phyloP scores from a whole-genome alignment of 2,113 vertebrate genomes.

The Bolborhynchus lineola region DNA sequence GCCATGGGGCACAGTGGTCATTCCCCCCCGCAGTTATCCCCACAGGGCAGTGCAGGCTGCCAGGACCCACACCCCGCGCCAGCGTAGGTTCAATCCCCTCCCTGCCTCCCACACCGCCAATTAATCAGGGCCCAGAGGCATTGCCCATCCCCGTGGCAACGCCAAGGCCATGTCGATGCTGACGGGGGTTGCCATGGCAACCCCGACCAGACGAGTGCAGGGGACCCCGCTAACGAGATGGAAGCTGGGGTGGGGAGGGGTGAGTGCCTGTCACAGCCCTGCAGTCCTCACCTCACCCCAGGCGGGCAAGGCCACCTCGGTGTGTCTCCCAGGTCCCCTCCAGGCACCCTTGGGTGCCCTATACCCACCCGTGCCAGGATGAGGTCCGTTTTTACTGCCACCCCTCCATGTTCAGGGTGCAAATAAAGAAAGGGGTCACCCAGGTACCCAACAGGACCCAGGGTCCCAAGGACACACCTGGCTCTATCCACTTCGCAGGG shows the following conservation, averaged over 20 bases:
- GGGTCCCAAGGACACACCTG: not conserved
- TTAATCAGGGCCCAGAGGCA: conserved; percentile 42
- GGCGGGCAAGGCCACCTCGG: not conserved
- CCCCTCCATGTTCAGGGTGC: not conserved
- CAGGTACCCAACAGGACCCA: not conserved
- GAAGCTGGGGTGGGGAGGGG: not conserved
- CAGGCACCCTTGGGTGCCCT: not conserved
- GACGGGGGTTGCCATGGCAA: conserved; percentile 56
- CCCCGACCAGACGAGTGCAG: not conserved
- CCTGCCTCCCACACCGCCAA: not conserved
- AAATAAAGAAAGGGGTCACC: not conserved
- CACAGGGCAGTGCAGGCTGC: not conserved
- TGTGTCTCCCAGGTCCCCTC: not conserved
- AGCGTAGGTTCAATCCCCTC: not conserved
- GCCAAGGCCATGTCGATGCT: not conserved
- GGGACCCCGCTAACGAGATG: not conserved
- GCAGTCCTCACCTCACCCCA: not conserved
- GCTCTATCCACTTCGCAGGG: not conserved
- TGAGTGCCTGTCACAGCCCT: not conserved
- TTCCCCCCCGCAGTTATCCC: not conserved
- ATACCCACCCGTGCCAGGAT: not conserved
- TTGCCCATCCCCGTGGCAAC: conserved; percentile 31
- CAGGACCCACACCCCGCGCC: fast-evolving
- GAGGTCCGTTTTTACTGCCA: not conserved
- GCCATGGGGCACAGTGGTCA: not conserved